Conservation (phyloP, 2,797 vertebrate genomes). For the Gephyroberyx darwinii region DNA sequence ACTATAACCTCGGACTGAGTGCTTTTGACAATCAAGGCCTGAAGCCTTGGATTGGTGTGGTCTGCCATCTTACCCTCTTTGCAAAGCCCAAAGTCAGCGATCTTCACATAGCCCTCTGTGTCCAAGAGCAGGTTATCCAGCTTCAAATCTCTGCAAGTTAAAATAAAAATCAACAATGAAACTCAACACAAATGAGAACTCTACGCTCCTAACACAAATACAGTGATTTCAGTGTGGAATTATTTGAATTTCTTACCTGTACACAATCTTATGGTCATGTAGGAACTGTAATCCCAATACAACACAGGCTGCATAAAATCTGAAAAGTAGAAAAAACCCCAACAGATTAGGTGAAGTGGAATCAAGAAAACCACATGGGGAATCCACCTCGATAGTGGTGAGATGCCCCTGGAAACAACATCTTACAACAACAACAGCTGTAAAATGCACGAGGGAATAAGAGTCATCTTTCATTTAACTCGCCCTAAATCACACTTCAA, state of each 20-base stretch:
- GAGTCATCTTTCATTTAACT: too few relatives aligned
- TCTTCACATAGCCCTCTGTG: slow-evolving; percentile 98
- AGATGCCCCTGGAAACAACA: background rate
- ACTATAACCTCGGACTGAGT: background rate
- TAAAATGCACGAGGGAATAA: background rate
- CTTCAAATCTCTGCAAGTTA: slow-evolving; percentile 86
- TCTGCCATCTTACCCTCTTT: slow-evolving; percentile 91
- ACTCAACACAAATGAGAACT: background rate
- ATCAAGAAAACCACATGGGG: background rate
- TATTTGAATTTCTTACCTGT: slow-evolving; percentile 84
- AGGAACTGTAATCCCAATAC: slow-evolving; percentile 97
- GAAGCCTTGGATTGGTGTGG: background rate
- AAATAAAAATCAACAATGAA: background rate
- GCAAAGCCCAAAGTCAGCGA: slow-evolving; percentile 98
- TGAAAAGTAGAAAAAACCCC: slow-evolving; percentile 61
- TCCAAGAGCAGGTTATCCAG: slow-evolving; percentile 97
- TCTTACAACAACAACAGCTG: too few relatives aligned
- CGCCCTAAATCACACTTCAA: too few relatives aligned
- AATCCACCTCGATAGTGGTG: background rate
- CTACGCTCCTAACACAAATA: background rate
- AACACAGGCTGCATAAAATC: slow-evolving; percentile 98
- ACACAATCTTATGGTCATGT: slow-evolving; percentile 99
- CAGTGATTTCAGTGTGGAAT: background rate
- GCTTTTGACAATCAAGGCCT: background rate
- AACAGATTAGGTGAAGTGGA: background rate